These are phyloP conservation scores for Caerostris extrusa DNA, from an alignment of 1,140 invertebrate species.

Conservation along the genomic window DNA sequence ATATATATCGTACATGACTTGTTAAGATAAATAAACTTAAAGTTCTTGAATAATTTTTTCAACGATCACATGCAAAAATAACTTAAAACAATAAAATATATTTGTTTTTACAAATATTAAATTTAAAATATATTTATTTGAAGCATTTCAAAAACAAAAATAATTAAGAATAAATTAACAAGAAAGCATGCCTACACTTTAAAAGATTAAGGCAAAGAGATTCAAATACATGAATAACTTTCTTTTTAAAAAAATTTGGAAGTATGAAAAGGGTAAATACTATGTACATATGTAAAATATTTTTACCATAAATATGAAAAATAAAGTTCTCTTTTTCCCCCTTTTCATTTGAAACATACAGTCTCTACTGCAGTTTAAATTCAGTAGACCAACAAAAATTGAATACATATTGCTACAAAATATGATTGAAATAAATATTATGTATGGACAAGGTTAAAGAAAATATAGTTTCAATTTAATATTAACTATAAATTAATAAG, in stretches of 20 bases:
- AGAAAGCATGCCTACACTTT: constrained; percentile 7
- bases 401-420: neutral
- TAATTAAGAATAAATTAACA: neutral
- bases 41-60: neutral
- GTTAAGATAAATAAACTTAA: neutral
- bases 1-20: neutral
- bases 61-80: neutral
- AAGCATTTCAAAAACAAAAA: neutral
- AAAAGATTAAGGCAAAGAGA: constrained; percentile 19
- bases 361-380: neutral
- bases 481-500: neutral
- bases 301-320: constrained; percentile 49
- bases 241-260: constrained; percentile 30
- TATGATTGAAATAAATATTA: neutral
- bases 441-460: neutral
- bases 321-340: constrained; percentile 46
- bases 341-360: neutral
- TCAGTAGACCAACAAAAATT: neutral
- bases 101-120: neutral
- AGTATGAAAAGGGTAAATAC: constrained; percentile 15
- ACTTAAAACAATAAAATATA: neutral
- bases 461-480: neutral
- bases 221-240: constrained; percentile 23
- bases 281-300: constrained; percentile 64
- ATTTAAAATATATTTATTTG: neutral